Conservation (phyloP, 1,140 invertebrate genomes). For the Tetramorium simillimum region DNA sequence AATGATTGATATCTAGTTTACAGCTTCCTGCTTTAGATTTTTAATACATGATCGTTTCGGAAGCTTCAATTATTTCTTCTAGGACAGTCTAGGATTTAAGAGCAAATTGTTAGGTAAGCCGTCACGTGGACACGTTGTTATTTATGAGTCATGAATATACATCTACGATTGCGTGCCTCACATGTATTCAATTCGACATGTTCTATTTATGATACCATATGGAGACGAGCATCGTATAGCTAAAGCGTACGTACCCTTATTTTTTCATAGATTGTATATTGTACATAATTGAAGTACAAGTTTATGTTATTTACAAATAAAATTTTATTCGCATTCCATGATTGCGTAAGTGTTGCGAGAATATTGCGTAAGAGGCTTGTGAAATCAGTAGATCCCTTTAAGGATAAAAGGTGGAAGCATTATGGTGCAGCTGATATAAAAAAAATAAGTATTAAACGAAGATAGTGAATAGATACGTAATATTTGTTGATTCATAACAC, state of each 20-base stretch:
- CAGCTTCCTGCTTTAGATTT: neutral
- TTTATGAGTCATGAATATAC: conserved; percentile 22
- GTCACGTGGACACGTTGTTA: conserved; percentile 20
- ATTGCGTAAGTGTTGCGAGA: neutral
- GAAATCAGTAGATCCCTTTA: neutral
- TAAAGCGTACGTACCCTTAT: neutral
- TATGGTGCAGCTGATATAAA: neutral
- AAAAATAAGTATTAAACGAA: neutral
- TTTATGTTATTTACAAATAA: neutral
- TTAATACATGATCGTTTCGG: neutral
- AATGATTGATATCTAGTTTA: neutral
- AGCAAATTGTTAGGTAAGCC: conserved; percentile 29
- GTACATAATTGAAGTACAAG: neutral
- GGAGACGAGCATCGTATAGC: neutral
- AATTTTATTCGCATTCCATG: neutral
- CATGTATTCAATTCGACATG: neutral
- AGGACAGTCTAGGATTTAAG: neutral
- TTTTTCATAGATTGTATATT: neutral
- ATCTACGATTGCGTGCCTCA: neutral
- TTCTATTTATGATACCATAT: neutral
- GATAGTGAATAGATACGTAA: neutral
- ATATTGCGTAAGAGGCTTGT: neutral
- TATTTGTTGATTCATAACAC: neutral
- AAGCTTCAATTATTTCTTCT: conserved; percentile 22
- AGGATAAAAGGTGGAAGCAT: neutral